These are phyloP conservation scores for Brachypteracias leptosomus DNA, from an alignment of 2,113 vertebrate genomes.

Conservation along the genomic window DNA sequence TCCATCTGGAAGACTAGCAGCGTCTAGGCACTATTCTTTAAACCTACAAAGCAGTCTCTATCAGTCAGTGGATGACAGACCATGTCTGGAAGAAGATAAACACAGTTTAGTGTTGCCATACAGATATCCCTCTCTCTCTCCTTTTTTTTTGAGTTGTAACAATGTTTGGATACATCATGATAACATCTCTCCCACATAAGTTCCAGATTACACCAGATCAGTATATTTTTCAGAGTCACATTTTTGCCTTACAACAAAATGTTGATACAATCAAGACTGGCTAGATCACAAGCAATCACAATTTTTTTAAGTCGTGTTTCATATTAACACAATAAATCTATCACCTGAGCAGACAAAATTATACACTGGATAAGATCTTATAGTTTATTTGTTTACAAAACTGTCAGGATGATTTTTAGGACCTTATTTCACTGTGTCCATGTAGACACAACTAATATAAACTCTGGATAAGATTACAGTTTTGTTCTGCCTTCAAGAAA, in stretches of 20 bases:
- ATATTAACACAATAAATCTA: slow-evolving; percentile 75
- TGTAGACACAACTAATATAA: slow-evolving; percentile 3
- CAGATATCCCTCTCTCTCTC: neutral
- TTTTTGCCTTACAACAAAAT: slow-evolving; percentile 41
- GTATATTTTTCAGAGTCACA: slow-evolving; percentile 60
- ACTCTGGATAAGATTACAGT: neutral
- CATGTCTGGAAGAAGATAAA: neutral
- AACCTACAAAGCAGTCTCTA: neutral
- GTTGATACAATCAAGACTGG: slow-evolving; percentile 67
- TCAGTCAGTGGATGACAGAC: neutral
- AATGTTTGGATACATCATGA: slow-evolving; percentile 35
- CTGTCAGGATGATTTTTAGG: slow-evolving; percentile 58
- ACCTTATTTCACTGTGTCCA: slow-evolving; percentile 33
- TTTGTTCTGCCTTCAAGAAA: slow-evolving; percentile 17
- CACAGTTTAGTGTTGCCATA: neutral
- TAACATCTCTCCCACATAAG: slow-evolving; percentile 46
- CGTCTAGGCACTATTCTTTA: neutral
- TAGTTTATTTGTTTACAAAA: slow-evolving; percentile 67
- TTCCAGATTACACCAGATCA: slow-evolving; percentile 43
- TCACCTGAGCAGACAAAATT: slow-evolving; percentile 59
- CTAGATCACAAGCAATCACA: slow-evolving; percentile 61
- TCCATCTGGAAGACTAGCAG: no score
- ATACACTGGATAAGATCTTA: slow-evolving; percentile 56
- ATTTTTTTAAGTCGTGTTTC: slow-evolving; percentile 64
- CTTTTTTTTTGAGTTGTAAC: neutral